Evolutionary conservation across 2,113 vertebrate genomes (phyloP).

Genomic region (Bombycilla garrulus): DNA sequence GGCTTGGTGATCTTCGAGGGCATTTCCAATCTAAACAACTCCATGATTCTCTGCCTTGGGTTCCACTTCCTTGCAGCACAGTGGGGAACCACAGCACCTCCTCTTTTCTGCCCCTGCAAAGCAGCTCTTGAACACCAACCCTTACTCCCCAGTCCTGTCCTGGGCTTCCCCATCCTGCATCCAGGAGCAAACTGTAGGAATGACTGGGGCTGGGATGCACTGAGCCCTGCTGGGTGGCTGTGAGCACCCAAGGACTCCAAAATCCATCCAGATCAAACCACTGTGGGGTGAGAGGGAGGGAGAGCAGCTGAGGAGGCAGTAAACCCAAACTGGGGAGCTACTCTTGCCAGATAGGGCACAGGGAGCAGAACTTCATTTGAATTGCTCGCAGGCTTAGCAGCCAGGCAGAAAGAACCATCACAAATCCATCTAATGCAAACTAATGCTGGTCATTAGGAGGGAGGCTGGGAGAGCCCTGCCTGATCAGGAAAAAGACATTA

Average conservation of each 20-base stretch:
- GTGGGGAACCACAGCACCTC: background rate
- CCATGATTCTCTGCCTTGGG: background rate
- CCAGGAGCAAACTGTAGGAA: background rate
- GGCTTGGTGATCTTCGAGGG: background rate
- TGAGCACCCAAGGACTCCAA: background rate
- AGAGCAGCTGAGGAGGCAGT: background rate
- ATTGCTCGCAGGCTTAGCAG: slow-evolving; percentile 50
- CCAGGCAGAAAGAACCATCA: slow-evolving; percentile 54
- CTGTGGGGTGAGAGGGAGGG: accelerated
- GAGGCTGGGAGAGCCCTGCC: background rate
- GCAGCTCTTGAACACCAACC: background rate
- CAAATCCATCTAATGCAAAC: slow-evolving; percentile 62
- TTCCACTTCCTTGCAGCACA: background rate
- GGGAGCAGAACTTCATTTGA: slow-evolving; percentile 29
- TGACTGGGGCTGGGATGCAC: background rate
- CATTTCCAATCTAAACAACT: background rate
- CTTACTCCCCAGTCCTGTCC: background rate
- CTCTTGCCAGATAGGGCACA: slow-evolving; percentile 40
- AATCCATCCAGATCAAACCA: background rate
- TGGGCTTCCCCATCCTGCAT: background rate
- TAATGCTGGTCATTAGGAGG: slow-evolving; percentile 60
- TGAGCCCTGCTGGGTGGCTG: background rate
- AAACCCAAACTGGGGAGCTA: background rate
- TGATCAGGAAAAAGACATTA: background rate
- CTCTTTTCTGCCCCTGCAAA: background rate